These are phyloP conservation scores for Anguilla marmorata DNA, from an alignment of 2,797 vertebrate genomes.

Conservation along the genomic window DNA sequence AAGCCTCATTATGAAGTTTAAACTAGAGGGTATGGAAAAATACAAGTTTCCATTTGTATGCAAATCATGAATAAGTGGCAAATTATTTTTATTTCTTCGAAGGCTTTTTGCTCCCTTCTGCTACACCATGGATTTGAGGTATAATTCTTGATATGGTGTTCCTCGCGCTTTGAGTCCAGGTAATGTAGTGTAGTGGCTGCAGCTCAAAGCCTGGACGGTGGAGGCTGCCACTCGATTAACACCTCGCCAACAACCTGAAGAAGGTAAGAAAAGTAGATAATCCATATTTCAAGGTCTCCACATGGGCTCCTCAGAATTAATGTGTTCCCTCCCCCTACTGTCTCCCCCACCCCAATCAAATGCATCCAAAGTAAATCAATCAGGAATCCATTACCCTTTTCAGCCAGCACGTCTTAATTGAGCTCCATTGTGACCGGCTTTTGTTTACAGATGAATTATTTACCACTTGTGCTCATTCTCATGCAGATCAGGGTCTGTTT, in stretches of 20 bases:
- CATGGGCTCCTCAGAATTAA: conserved; percentile 75
- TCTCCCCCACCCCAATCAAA: conserved; percentile 47
- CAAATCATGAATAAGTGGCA: conserved; percentile 69
- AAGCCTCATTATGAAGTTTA: conserved; percentile 58
- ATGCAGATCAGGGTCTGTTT: conserved; percentile 11
- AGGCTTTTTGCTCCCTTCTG: conserved; percentile 47
- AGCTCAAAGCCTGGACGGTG: conserved; percentile 46
- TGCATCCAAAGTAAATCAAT: conserved; percentile 78
- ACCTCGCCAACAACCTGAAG: conserved; percentile 47
- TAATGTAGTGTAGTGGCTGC: conserved; percentile 42
- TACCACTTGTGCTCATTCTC: conserved; percentile 9
- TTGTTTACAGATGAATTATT: conserved; percentile 31
- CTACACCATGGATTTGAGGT: conserved; percentile 55
- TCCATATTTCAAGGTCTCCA: conserved; percentile 72
- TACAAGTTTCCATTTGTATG: conserved; percentile 75
- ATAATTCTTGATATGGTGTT: conserved; percentile 47
- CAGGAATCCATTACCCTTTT: conserved; percentile 72
- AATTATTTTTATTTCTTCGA: conserved; percentile 65
- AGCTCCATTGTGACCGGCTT: conserved; percentile 44
- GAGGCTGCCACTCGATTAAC: conserved; percentile 30
- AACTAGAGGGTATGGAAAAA: conserved; percentile 58
- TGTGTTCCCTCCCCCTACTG: conserved; percentile 63
- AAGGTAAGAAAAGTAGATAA: conserved; percentile 68
- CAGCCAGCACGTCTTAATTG: conserved; percentile 53
- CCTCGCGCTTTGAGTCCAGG: conserved; percentile 7